A percentile compares a stretch with the other conserved stretches of the same genome.
These are phyloP conservation scores for Pyrrhia umbra DNA, from an alignment of 2,888 invertebrate species.

Conservation along the genomic window DNA sequence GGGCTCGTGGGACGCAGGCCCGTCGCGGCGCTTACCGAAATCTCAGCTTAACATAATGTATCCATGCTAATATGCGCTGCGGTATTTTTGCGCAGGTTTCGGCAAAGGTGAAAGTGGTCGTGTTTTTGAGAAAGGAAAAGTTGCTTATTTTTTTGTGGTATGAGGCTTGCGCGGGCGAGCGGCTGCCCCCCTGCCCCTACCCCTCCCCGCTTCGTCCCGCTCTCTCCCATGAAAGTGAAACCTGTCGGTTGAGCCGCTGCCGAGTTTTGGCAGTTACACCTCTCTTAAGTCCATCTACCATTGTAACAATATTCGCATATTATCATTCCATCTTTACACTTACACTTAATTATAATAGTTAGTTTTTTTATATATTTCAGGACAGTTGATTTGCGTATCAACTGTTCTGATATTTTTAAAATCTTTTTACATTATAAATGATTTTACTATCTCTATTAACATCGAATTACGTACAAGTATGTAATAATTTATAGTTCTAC, in stretches of 20 bases:
- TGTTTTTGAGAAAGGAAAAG: slow-evolving; percentile 89
- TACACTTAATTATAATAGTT: too few relatives aligned
- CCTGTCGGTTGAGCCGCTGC: slow-evolving; percentile 68
- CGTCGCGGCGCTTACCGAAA: slow-evolving; percentile 57
- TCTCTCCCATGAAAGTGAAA: slow-evolving; percentile 83
- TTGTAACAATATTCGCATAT: slow-evolving; percentile 13
- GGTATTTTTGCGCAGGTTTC: slow-evolving; percentile 80
- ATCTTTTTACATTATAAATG: too few relatives aligned
- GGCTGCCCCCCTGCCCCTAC: slow-evolving; percentile 46
- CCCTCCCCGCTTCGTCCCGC: slow-evolving; percentile 43
- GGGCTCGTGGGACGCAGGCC: neutral
- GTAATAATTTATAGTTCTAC: too few relatives aligned
- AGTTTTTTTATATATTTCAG: too few relatives aligned
- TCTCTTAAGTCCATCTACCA: slow-evolving; percentile 54
- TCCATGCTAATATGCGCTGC: slow-evolving; percentile 67
- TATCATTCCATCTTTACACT: neutral
- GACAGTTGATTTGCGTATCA: too few relatives aligned
- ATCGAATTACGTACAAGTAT: too few relatives aligned
- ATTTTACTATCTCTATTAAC: too few relatives aligned
- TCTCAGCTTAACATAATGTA: slow-evolving; percentile 66
- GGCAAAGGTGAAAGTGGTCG: slow-evolving; percentile 87
- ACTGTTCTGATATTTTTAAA: too few relatives aligned
- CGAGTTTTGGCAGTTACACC: slow-evolving; percentile 56
- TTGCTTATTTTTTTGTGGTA: slow-evolving; percentile 86
- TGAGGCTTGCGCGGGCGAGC: slow-evolving; percentile 80